Evolutionary conservation across 2,888 invertebrate genomes (phyloP).

Genomic region (Parelbella ahira): DNA sequence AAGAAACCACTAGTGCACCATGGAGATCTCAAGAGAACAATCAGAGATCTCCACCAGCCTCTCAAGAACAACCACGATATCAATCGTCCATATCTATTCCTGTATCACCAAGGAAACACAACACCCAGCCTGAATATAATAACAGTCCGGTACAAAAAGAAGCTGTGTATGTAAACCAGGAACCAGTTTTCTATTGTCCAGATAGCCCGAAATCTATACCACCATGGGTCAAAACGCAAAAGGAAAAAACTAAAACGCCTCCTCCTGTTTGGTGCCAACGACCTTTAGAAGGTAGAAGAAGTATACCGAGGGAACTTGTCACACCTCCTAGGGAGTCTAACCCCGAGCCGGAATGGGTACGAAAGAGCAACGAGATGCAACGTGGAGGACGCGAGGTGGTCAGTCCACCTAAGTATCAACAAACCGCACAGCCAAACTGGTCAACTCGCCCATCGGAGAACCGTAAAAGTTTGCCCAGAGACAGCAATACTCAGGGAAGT

Average conservation of each 20-base stretch:
- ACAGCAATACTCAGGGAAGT: conserved; percentile 54
- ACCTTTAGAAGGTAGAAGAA: conserved; percentile 62
- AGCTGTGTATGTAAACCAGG: conserved; percentile 67
- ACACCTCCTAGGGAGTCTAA: conserved; percentile 65
- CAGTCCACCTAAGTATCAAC: conserved; percentile 69
- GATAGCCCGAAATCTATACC: conserved; percentile 71
- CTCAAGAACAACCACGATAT: conserved; percentile 58
- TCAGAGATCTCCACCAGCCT: conserved; percentile 38
- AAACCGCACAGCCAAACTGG: conserved; percentile 66
- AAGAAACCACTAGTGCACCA: conserved; percentile 42
- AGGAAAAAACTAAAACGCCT: conserved; percentile 73
- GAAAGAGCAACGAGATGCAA: conserved; percentile 67
- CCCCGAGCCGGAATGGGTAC: conserved; percentile 71
- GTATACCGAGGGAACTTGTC: conserved; percentile 56
- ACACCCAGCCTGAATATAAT: conserved; percentile 53
- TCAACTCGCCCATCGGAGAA: conserved; percentile 71
- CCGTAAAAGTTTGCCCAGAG: conserved; percentile 65
- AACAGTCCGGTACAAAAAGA: conserved; percentile 58
- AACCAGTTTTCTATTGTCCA: conserved; percentile 68
- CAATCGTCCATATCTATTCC: conserved; percentile 76
- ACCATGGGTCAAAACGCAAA: conserved; percentile 71
- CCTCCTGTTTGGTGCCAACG: conserved; percentile 71
- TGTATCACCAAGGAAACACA: conserved; percentile 61
- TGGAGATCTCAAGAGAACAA: conserved; percentile 52
- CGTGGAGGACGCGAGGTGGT: conserved; percentile 59